Percentiles rank a stretch among this genome's conserved stretches.
Evolutionary conservation across 2,113 vertebrate species (phyloP).

Genomic region (Zeus faber): DNA sequence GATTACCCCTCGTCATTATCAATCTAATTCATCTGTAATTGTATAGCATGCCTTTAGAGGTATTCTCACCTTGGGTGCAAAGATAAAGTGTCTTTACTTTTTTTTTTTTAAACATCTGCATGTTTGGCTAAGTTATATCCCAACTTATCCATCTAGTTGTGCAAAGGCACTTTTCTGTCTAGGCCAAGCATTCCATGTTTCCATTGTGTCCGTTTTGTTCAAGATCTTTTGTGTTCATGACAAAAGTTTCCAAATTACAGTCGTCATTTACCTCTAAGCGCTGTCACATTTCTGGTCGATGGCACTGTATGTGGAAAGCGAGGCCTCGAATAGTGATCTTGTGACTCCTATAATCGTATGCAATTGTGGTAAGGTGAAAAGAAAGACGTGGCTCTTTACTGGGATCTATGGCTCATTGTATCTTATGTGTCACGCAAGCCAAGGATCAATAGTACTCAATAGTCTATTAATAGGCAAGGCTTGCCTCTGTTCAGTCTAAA

Average conservation of each 20-base stretch:
- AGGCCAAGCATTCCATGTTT: slow-evolving; percentile 44
- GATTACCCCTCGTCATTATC: slow-evolving; percentile 68
- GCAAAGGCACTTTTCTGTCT: slow-evolving; percentile 26
- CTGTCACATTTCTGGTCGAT: slow-evolving; percentile 50
- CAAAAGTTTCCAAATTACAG: slow-evolving; percentile 71
- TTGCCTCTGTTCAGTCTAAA: slow-evolving; percentile 65
- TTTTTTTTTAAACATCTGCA: slow-evolving; percentile 39
- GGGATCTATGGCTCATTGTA: slow-evolving; percentile 80
- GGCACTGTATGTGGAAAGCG: slow-evolving; percentile 38
- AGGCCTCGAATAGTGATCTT: slow-evolving; percentile 56
- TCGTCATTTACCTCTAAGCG: slow-evolving; percentile 48
- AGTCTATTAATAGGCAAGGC: slow-evolving; percentile 80
- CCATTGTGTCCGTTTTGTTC: slow-evolving; percentile 49
- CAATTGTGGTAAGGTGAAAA: slow-evolving; percentile 76
- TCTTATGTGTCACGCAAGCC: slow-evolving; percentile 74
- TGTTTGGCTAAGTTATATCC: slow-evolving; percentile 49
- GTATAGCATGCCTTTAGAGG: slow-evolving; percentile 59
- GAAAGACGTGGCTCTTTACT: slow-evolving; percentile 67
- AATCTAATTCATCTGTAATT: slow-evolving; percentile 74
- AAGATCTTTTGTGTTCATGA: slow-evolving; percentile 62
- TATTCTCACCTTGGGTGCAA: slow-evolving; percentile 63
- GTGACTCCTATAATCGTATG: slow-evolving; percentile 76
- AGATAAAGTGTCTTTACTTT: slow-evolving; percentile 52
- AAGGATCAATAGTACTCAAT: slow-evolving; percentile 79
- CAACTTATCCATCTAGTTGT: slow-evolving; percentile 47